Percentiles rank a stretch among this genome's conserved stretches.
These are phyloP conservation scores for Cydia strobilella DNA, from an alignment of 1,140 invertebrate genomes.

Conservation along the genomic window DNA sequence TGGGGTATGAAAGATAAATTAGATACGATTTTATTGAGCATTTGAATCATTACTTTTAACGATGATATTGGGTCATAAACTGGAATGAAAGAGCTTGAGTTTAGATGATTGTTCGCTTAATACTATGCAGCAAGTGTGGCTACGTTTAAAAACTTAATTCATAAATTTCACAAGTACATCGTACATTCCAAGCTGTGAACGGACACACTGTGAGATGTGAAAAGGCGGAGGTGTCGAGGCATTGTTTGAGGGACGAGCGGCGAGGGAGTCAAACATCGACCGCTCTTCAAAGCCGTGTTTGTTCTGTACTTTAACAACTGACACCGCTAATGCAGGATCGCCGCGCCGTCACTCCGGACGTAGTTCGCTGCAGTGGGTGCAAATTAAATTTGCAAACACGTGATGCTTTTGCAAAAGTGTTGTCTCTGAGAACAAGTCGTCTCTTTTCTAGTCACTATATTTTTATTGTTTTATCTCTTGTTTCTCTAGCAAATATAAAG, in stretches of 20 bases:
- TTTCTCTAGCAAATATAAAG: not conserved
- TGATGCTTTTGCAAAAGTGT: not conserved
- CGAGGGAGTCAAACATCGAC: conserved; percentile 52
- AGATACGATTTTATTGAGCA: conserved; percentile 29
- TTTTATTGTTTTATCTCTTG: not conserved
- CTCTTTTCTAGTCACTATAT: not conserved
- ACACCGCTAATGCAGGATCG: conserved; percentile 54
- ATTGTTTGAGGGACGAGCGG: conserved; percentile 57
- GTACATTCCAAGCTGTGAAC: conserved; percentile 48
- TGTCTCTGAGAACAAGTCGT: not conserved
- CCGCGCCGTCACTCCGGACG: not conserved
- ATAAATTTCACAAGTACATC: conserved; percentile 29
- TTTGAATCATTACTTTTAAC: conserved; percentile 29
- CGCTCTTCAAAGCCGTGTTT: conserved; percentile 62
- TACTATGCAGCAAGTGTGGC: not conserved
- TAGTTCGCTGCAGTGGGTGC: not conserved
- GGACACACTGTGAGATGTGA: conserved; percentile 60
- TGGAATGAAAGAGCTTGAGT: conserved; percentile 7
- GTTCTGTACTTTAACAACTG: conserved; percentile 54
- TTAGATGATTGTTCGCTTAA: conserved; percentile 1
- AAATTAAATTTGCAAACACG: conserved; percentile 25
- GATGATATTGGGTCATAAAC: conserved; percentile 22
- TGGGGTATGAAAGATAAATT: conserved; percentile 29
- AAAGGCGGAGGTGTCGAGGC: conserved; percentile 66
- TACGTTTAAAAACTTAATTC: not conserved